A percentile compares a stretch with the other conserved stretches of the same genome.
These are phyloP conservation scores for Onthophagus sagittarius DNA, from an alignment of 2,888 invertebrate species.

Conservation along the genomic window DNA sequence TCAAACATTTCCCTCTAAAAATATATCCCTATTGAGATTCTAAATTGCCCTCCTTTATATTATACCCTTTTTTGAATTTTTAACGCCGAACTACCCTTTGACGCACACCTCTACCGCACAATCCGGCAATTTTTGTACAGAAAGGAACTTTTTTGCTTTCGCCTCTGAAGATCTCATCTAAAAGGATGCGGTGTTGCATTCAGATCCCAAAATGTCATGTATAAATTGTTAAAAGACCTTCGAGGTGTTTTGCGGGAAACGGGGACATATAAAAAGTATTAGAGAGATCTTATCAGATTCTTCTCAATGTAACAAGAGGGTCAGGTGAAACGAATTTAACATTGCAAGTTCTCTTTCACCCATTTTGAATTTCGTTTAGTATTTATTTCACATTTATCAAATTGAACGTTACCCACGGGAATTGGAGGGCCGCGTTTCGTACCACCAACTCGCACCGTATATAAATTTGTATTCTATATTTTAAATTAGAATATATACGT, in stretches of 20 bases:
- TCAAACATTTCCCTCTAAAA: slow-evolving; percentile 12
- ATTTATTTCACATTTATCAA: slow-evolving; percentile 51
- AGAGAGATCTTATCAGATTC: background rate
- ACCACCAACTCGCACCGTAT: slow-evolving; percentile 32
- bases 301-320: background rate
- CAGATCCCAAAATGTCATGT: background rate
- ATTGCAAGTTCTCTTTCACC: background rate
- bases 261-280: background rate
- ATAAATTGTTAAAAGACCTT: background rate
- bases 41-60: slow-evolving; percentile 10
- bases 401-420: slow-evolving; percentile 47
- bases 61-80: slow-evolving; percentile 9
- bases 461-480: slow-evolving; percentile 52
- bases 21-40: slow-evolving; percentile 5
- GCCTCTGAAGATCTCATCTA: background rate
- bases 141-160: background rate
- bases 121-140: background rate
- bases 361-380: slow-evolving; percentile 44
- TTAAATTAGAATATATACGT: slow-evolving; percentile 52
- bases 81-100: background rate
- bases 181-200: background rate
- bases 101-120: background rate
- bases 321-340: background rate
- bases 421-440: slow-evolving; percentile 42
- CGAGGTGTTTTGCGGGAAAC: background rate